Base-by-base conservation (phyloP, 2,113 vertebrate species). In the Mesitornis unicolor region DNA sequence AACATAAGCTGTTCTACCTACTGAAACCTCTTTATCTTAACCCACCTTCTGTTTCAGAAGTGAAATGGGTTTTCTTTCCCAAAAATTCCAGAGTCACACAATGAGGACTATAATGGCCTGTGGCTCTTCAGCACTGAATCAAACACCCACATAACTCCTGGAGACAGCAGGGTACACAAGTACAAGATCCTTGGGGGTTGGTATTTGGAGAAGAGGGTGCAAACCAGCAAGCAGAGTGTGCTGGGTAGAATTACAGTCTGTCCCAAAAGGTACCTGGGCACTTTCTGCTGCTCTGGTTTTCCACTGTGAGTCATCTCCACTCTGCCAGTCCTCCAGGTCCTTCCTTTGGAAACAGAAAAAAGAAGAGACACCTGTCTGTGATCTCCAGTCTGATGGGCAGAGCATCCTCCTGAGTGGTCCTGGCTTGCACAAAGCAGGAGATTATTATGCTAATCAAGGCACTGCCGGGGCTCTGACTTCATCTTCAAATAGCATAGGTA, bases 151-250 rank as follows among this genome's bases (percentile, higher is more conserved):
- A 1, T 20, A 68, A n/a, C n/a, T 68, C 22, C 28, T 54, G 35
- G 43, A 75, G 22, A 71, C 22, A 54, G 11, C 7, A 61, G 10
- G 7, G 4, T 47, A 33, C 1, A 1, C 7, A 16, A 19, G 5
- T 57, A 16, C 12, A 7, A 31, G 33, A 70, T 17, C 10, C 51
- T 7, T 47, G 18, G 18, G 18, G 5, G 6, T 8, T 56, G 24
- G 8, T 5, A 61, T 7, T 13, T 1, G 1, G 16, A 65, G 17
- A 2, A 1, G 29, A 53, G 18, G 12, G 10, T 38, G 7, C 20
- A 82, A 81, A 64, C 17, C 38, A 69, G 4, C 29, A 74, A 65
- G 16, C 5, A 65, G 35, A 65, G 11, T 31, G 4, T 1, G 6
- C 35, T 61, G 16, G 7, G 12, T 18, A 70, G 50, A 43, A 50